Evolutionary conservation across 2,888 invertebrate species (phyloP).

Genomic region (Blera fallax): DNA sequence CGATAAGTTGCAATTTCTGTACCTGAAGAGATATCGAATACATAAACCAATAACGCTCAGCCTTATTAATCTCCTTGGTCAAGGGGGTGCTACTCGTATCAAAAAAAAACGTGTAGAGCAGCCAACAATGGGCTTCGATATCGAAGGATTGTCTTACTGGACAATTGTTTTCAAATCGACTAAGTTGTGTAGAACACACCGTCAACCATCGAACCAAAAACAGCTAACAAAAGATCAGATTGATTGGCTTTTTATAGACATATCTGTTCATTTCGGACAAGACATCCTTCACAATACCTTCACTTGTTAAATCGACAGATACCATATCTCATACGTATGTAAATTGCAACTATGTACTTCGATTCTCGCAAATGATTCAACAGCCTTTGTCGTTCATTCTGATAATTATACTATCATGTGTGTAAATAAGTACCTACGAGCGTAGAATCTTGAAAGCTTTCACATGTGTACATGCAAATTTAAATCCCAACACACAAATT

Average conservation of each 20-base stretch:
- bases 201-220: too few relatives aligned
- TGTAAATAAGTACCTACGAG: not conserved
- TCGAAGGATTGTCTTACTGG: too few relatives aligned
- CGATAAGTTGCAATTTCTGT: too few relatives aligned
- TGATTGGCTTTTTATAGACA: not conserved
- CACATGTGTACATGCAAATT: conserved; percentile 5
- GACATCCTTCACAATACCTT: not conserved
- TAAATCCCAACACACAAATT: conserved; percentile 30
- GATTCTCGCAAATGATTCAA: not conserved
- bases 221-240: too few relatives aligned
- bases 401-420: conserved; percentile 11
- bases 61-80: too few relatives aligned
- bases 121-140: too few relatives aligned
- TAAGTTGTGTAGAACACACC: too few relatives aligned
- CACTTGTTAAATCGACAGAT: not conserved
- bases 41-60: too few relatives aligned
- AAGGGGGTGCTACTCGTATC: too few relatives aligned
- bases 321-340: not conserved
- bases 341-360: not conserved
- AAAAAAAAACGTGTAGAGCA: too few relatives aligned
- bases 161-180: too few relatives aligned
- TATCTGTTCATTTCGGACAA: not conserved
- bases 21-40: too few relatives aligned
- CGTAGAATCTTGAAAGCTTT: not conserved
- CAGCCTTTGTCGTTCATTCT: not conserved